Evolutionary conservation across 2,113 vertebrate genomes (phyloP).

Genomic region (Psittacula cyanocephala): DNA sequence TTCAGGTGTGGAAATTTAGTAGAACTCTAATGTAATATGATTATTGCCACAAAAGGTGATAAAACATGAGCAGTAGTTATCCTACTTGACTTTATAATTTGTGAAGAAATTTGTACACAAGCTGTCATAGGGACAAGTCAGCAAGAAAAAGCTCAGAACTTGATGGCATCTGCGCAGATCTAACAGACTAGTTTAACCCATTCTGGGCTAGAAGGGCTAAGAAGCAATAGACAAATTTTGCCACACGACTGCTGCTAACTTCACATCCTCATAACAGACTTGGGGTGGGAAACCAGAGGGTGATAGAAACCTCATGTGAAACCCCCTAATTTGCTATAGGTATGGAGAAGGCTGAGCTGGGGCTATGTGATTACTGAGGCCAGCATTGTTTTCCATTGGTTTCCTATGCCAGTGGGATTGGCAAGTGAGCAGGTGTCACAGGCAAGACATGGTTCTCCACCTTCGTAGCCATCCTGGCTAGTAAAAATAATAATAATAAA

Average conservation of each 20-base stretch:
- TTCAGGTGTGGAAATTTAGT: neutral
- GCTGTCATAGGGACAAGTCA: neutral
- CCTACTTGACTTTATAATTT: neutral
- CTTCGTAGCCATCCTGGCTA: neutral
- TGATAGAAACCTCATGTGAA: neutral
- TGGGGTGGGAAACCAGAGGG: neutral
- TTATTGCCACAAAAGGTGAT: neutral
- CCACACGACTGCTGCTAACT: neutral
- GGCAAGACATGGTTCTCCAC: neutral
- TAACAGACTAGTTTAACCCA: neutral
- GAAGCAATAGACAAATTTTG: neutral
- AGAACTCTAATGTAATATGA: neutral
- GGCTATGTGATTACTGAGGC: neutral
- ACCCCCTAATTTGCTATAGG: accelerated
- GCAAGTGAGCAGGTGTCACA: neutral
- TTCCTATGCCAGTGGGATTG: neutral
- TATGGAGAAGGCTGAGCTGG: neutral
- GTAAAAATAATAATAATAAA: neutral
- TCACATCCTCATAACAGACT: neutral
- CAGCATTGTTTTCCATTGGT: accelerated
- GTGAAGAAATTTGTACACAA: neutral
- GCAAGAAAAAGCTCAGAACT: neutral
- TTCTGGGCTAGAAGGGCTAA: neutral
- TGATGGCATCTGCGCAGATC: neutral
- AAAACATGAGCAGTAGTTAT: neutral